Evolutionary conservation across 2,888 invertebrate genomes (phyloP).

Genomic region (Coenonympha glycerion): DNA sequence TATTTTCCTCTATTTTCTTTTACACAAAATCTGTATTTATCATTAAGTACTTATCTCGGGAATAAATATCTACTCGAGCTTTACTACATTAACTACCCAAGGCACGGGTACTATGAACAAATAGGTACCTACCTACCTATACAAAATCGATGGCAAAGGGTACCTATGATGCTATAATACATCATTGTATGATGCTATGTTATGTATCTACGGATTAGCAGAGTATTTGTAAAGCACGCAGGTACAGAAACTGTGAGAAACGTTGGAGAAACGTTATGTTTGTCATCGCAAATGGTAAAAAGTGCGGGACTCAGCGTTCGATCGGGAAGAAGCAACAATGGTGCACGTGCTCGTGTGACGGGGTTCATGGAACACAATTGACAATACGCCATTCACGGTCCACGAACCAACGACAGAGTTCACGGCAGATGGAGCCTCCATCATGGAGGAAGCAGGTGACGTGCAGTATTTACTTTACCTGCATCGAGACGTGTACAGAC

Average conservation of each 20-base stretch:
- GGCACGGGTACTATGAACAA: too few relatives aligned
- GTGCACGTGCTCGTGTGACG: constrained; percentile 31
- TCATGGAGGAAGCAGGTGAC: constrained; percentile 28
- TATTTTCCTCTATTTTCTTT: too few relatives aligned
- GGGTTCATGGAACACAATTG: constrained; percentile 26
- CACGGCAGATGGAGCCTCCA: constrained; percentile 24
- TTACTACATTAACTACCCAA: too few relatives aligned
- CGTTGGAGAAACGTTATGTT: constrained; percentile 36
- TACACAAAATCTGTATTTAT: too few relatives aligned
- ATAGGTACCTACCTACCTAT: too few relatives aligned
- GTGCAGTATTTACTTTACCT: constrained; percentile 12
- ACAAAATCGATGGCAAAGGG: too few relatives aligned
- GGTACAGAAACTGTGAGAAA: constrained; percentile 57
- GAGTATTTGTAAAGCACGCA: constrained; percentile 23
- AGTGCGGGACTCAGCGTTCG: constrained; percentile 29
- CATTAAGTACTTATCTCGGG: too few relatives aligned
- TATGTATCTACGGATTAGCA: too few relatives aligned
- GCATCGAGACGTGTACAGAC: constrained; percentile 9
- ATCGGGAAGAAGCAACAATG: constrained; percentile 25
- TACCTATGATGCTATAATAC: too few relatives aligned
- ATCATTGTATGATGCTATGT: too few relatives aligned
- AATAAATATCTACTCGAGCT: too few relatives aligned
- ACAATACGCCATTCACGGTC: too few relatives aligned
- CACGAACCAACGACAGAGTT: constrained; percentile 16
- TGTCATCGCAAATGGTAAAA: constrained; percentile 26